Percentiles rank a stretch among this genome's conserved stretches.
phyloP scores from a whole-genome alignment of 2,888 invertebrate species.

The Cyclophora punctaria region DNA sequence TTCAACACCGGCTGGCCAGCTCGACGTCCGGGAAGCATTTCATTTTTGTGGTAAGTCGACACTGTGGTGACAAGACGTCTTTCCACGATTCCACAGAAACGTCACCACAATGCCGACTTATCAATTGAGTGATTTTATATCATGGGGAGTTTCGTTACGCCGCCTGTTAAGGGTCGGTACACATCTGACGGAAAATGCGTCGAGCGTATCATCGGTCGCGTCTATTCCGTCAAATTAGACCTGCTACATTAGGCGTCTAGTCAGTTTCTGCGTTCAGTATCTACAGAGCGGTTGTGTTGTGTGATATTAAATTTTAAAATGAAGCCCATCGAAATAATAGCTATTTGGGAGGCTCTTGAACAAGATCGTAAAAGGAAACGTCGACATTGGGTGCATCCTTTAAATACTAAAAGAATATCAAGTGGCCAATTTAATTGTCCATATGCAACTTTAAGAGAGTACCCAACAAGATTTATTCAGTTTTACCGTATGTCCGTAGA shows the following conservation, averaged over 20 bases:
- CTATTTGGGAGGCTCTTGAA: conserved; percentile 8
- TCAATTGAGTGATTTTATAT: too few species aligned
- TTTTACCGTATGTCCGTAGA: conserved; percentile 6
- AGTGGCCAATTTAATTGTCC: conserved; percentile 11
- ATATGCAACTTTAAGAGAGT: conserved; percentile 11
- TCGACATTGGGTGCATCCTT: conserved; percentile 5
- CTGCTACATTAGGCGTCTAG: neutral
- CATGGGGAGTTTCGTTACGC: too few species aligned
- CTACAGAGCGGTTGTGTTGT: conserved; percentile 6
- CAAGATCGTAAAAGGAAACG: conserved; percentile 8
- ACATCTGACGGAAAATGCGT: too few species aligned
- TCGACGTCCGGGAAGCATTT: too few species aligned
- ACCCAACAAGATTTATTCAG: conserved; percentile 3
- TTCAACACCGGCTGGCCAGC: too few species aligned
- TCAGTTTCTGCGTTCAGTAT: conserved; percentile 12
- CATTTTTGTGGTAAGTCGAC: too few species aligned
- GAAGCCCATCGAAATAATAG: conserved; percentile 7
- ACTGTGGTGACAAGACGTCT: too few species aligned
- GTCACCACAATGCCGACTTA: too few species aligned
- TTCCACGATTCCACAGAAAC: too few species aligned
- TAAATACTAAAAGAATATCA: conserved; percentile 17
- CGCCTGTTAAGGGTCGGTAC: too few species aligned
- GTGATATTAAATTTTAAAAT: conserved; percentile 8
- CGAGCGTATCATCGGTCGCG: too few species aligned
- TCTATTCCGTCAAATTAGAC: too few species aligned